Percentiles rank a stretch among this genome's conserved stretches.
Evolutionary conservation across 2,797 vertebrate genomes (phyloP).

Genomic region (Tragopan temminckii): DNA sequence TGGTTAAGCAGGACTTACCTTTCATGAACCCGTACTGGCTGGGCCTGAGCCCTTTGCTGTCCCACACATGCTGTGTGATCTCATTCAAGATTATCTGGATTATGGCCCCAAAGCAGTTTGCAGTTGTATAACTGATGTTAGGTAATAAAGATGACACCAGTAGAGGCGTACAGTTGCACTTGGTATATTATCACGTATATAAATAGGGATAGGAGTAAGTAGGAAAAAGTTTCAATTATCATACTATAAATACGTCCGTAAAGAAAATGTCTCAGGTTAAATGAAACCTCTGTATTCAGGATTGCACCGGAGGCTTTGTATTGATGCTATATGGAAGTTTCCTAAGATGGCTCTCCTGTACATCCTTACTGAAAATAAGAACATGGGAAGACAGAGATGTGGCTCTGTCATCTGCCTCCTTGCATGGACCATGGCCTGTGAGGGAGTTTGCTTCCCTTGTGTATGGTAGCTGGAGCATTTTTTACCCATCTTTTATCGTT

Average conservation of each 20-base stretch:
- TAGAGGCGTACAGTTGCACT: neutral
- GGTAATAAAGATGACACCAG: neutral
- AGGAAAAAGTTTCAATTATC: neutral
- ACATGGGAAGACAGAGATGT: neutral
- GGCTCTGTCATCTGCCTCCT: neutral
- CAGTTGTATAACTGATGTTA: neutral
- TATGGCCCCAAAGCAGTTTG: neutral
- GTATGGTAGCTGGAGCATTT: neutral
- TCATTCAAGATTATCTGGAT: no score
- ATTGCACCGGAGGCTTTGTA: neutral
- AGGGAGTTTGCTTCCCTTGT: neutral
- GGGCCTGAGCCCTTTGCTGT: no score
- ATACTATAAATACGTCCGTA: neutral
- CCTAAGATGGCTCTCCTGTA: neutral
- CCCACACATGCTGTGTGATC: no score
- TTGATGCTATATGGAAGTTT: neutral
- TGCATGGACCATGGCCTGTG: accelerated
- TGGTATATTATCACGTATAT: neutral
- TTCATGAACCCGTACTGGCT: no score
- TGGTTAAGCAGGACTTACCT: no score
- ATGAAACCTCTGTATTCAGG: neutral
- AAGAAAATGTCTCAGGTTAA: neutral
- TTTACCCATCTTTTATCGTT: neutral
- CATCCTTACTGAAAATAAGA: neutral
- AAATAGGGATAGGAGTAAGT: neutral